phyloP scores from a whole-genome alignment of 2,113 vertebrate species.

The Leptocoma aspasia region DNA sequence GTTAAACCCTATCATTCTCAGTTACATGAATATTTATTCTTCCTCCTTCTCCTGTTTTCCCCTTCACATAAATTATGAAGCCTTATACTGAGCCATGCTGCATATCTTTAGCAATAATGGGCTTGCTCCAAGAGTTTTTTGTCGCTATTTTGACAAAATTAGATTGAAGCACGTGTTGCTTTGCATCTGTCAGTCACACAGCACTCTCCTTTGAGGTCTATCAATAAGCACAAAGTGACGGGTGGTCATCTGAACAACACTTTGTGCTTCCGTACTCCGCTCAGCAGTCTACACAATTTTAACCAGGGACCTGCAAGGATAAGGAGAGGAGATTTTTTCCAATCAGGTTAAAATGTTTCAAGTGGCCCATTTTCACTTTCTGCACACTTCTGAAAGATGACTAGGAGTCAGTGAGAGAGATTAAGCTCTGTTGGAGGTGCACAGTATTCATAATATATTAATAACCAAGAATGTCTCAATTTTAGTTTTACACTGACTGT shows the following conservation, averaged over 20 bases:
- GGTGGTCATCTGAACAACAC: background rate
- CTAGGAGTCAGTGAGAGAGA: background rate
- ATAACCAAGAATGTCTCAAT: slow-evolving; percentile 9
- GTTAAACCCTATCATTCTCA: background rate
- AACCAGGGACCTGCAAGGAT: background rate
- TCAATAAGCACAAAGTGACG: background rate
- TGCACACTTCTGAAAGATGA: background rate
- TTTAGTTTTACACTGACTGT: background rate
- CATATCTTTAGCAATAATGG: background rate
- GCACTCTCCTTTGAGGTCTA: background rate
- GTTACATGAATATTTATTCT: background rate
- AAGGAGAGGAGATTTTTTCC: background rate
- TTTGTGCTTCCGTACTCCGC: background rate
- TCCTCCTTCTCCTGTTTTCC: background rate
- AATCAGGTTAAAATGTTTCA: slow-evolving; percentile 52
- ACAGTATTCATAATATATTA: slow-evolving; percentile 12
- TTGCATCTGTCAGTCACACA: slow-evolving; percentile 3
- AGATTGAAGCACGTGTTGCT: background rate
- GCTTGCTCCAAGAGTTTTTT: background rate
- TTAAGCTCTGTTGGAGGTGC: background rate
- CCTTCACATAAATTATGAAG: background rate
- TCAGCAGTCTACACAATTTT: slow-evolving; percentile 28
- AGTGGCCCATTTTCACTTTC: slow-evolving; percentile 45
- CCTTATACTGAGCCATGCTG: background rate
- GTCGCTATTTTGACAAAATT: slow-evolving; percentile 8